phyloP scores from a whole-genome alignment of 2,888 invertebrate genomes.

The Notodonta ziczac region DNA sequence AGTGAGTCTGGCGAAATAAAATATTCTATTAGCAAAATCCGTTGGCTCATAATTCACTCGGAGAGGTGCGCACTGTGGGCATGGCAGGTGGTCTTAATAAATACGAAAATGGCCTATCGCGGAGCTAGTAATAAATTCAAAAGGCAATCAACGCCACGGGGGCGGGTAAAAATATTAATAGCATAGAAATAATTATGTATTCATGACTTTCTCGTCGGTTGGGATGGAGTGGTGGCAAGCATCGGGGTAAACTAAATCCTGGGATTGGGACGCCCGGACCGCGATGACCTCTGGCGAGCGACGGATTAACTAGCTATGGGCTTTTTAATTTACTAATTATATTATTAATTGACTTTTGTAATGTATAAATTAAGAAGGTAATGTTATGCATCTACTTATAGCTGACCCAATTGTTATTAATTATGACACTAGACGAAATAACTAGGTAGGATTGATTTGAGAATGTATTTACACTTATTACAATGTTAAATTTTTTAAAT shows the following conservation, averaged over 20 bases:
- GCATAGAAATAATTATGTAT: conserved; percentile 82
- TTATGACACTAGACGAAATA: too few relatives aligned
- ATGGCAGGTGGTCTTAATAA: conserved; percentile 83
- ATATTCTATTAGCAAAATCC: conserved; percentile 82
- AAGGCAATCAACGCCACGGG: conserved; percentile 83
- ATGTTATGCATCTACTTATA: too few relatives aligned
- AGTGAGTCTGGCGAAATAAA: conserved; percentile 69
- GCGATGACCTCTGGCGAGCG: conserved; percentile 28
- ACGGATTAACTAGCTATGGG: conserved; percentile 31
- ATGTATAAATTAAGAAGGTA: conserved; percentile 15
- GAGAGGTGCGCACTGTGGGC: conserved; percentile 65
- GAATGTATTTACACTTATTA: too few relatives aligned
- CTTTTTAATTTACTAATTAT: conserved; percentile 20
- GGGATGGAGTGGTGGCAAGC: conserved; percentile 51
- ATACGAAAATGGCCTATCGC: conserved; percentile 81
- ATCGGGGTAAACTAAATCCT: conserved; percentile 62
- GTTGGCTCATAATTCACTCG: conserved; percentile 76
- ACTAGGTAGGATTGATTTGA: too few relatives aligned
- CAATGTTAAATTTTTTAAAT: too few relatives aligned
- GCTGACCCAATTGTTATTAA: too few relatives aligned
- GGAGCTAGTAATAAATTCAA: conserved; percentile 83
- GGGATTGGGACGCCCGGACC: conserved; percentile 49
- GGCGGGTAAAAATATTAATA: conserved; percentile 83
- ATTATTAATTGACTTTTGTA: conserved; percentile 11
- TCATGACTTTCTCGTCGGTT: conserved; percentile 71